These are phyloP conservation scores for Tiaroga cobitis DNA, from an alignment of 2,797 vertebrate genomes.

Conservation along the genomic window DNA sequence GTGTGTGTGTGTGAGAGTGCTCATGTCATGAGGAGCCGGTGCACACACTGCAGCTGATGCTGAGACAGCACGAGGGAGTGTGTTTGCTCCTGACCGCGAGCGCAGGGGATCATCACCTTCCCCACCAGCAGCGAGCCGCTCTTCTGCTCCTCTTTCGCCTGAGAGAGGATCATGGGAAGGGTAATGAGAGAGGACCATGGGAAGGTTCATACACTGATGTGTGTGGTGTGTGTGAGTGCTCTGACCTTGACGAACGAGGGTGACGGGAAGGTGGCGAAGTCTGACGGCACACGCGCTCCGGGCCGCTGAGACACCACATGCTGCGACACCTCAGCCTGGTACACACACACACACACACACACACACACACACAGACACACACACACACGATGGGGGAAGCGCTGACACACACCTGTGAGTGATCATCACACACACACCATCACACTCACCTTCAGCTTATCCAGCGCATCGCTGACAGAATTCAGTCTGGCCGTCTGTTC, in stretches of 20 bases:
- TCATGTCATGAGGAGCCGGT: slow-evolving; percentile 80
- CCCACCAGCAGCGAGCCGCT: slow-evolving; percentile 82
- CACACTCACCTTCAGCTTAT: slow-evolving; percentile 84
- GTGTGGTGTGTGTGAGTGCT: not conserved
- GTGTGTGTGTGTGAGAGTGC: not conserved
- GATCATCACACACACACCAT: not conserved
- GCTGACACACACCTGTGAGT: slow-evolving; percentile 66
- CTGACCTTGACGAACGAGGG: slow-evolving; percentile 87
- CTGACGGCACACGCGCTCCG: slow-evolving; percentile 81
- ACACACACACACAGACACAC: slow-evolving; percentile 18
- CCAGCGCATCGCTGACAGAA: slow-evolving; percentile 84
- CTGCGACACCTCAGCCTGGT: slow-evolving; percentile 86
- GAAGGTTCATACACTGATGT: not conserved
- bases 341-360: slow-evolving; percentile 6
- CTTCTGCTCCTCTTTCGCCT: slow-evolving; percentile 84
- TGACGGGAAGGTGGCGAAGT: slow-evolving; percentile 88
- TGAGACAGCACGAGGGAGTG: slow-evolving; percentile 87
- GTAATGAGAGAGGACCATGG: slow-evolving; percentile 3
- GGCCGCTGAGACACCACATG: slow-evolving; percentile 81
- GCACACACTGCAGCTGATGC: slow-evolving; percentile 84
- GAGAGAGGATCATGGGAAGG: not conserved
- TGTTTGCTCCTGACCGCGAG: slow-evolving; percentile 82
- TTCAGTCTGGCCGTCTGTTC: slow-evolving; percentile 87
- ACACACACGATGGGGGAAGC: not conserved
- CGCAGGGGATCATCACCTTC: slow-evolving; percentile 85